These are phyloP conservation scores for Acrossocheilus fasciatus DNA, from an alignment of 2,797 vertebrate species.

Conservation along the genomic window DNA sequence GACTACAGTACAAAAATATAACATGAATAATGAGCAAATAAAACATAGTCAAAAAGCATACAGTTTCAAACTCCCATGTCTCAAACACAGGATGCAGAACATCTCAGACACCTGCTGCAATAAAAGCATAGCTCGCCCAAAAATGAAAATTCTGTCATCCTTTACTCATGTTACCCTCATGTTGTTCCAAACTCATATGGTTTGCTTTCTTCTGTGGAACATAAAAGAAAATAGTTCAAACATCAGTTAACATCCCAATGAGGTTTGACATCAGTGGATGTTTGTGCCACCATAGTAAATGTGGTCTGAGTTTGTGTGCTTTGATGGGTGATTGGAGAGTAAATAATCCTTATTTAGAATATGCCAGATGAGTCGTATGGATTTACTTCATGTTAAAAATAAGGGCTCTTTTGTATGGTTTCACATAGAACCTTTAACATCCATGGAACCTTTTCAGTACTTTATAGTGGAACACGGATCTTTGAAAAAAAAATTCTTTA, in stretches of 20 bases:
- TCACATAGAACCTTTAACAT: not conserved
- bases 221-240: constrained; percentile 8
- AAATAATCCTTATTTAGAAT: not conserved
- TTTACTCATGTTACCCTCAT: constrained; percentile 9
- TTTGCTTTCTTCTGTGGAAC: constrained; percentile 22
- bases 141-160: not conserved
- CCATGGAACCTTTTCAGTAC: not conserved
- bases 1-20: constrained; percentile 62
- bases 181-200: constrained; percentile 10
- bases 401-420: not conserved
- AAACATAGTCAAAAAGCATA: constrained; percentile 49
- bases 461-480: not conserved
- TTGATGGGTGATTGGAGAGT: not conserved
- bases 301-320: not conserved
- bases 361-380: not conserved
- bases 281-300: not conserved
- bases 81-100: constrained; percentile 81
- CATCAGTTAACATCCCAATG: not conserved
- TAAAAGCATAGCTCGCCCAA: not conserved
- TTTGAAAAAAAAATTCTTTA: not conserved
- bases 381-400: not conserved
- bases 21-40: constrained; percentile 45
- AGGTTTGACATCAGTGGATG: constrained; percentile 2
- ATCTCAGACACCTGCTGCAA: constrained; percentile 51
- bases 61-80: constrained; percentile 54